Evolutionary conservation across 1,140 invertebrate species (phyloP).

Genomic region (Dreissena polymorpha): DNA sequence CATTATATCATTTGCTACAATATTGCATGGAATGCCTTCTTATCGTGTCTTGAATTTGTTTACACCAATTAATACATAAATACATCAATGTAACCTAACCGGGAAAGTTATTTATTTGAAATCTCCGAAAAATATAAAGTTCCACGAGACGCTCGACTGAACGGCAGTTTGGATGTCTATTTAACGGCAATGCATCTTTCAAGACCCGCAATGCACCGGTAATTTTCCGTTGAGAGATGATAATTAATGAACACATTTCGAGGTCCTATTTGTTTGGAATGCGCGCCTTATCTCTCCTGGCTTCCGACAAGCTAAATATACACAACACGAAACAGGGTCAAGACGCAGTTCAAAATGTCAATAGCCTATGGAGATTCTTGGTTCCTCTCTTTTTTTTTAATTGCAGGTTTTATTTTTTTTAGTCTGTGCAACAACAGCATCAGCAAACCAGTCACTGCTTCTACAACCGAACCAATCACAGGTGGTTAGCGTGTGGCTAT

Average conservation of each 20-base stretch:
- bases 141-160: background rate
- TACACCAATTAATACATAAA: background rate
- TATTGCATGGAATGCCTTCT: too few relatives aligned
- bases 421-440: background rate
- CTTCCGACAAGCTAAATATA: background rate
- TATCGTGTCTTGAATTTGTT: background rate
- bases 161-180: background rate
- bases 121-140: too few relatives aligned
- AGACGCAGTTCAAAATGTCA: background rate
- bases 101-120: background rate
- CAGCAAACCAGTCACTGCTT: too few relatives aligned
- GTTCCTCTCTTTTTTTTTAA: background rate
- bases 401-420: background rate
- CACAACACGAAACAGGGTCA: background rate
- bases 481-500: too few relatives aligned
- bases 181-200: slow-evolving; percentile 2
- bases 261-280: slow-evolving; percentile 43
- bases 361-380: background rate
- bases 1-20: too few relatives aligned
- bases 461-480: background rate
- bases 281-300: background rate
- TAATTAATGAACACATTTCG: slow-evolving; percentile 35
- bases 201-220: slow-evolving; percentile 26
- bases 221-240: slow-evolving; percentile 34
- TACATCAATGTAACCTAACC: background rate